Base-by-base conservation (phyloP, 1,140 invertebrate genomes). In the Neodiprion fabricii region DNA sequence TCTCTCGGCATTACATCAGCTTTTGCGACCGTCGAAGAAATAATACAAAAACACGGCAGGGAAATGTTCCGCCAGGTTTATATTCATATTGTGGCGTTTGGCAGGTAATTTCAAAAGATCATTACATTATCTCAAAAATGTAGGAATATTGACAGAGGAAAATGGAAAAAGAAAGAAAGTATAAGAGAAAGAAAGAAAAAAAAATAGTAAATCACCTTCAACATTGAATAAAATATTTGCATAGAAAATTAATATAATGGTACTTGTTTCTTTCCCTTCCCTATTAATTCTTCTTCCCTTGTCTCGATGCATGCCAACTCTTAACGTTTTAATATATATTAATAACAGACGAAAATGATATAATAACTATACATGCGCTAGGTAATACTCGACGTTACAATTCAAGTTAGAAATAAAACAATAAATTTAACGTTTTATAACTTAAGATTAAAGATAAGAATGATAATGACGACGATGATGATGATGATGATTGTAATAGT, bases 211-310 rank as follows among this genome's bases (percentile, higher is more conserved):
- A 3, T 17, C 61, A 65, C 61, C 61, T 69, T 83, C 72, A 83
- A 81, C 81, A 77, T 83, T 79, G 78, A 83, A 84, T 84, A 83
- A 84, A 85, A 85, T 83, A 82, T 85, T 73, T 81, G 78, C 77
- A 80, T 80, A 75, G 61, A 77, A 75, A 79, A 40, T 40, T 40
- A 40, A 79, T 79, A 77, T 79, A 79, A 78, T 78, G 81, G 28
- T 40, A 40, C 28, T 40, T 78, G 23, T 74, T 74, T 76, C 12
- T 75, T 66, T 70, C 67, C 73, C 10, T 72, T 76, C 28, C 68
- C 49, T 66, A 72, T 75, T 78, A 75, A 67, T 73, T 71, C 9
- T 61, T 73, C 69, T 72, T 66, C 73, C 40, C 7, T 72, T 2
- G n/a, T 65, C 70, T 48, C 14, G 71, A 70, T 75, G n/a, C 48